Evolutionary conservation across 2,113 vertebrate genomes (phyloP).

Genomic region (Rattus norvegicus): DNA sequence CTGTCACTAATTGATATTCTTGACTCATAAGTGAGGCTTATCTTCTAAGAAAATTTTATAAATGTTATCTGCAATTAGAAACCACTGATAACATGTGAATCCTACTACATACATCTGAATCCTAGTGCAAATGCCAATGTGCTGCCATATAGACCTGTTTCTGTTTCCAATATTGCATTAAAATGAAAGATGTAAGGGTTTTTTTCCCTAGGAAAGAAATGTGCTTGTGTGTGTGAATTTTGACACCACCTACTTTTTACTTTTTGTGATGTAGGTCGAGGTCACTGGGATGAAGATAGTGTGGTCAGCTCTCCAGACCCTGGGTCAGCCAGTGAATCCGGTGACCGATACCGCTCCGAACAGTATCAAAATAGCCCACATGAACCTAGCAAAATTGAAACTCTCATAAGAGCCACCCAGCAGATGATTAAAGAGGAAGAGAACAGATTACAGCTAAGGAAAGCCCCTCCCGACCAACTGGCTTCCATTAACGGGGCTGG

Average conservation of each 20-base stretch:
- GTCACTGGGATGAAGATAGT: conserved; percentile 98
- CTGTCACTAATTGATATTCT: background rate
- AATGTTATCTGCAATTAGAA: conserved; percentile 28
- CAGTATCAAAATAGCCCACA: conserved; percentile 92
- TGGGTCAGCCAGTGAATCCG: conserved; percentile 96
- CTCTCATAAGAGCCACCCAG: conserved; percentile 96
- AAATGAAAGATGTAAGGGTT: background rate
- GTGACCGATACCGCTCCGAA: conserved; percentile 92
- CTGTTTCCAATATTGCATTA: conserved; percentile 62
- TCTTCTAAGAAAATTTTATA: conserved; percentile 39
- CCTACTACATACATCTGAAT: background rate
- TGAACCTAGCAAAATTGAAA: conserved; percentile 97
- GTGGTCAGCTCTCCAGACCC: conserved; percentile 96
- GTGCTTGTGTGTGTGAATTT: background rate
- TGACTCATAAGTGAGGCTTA: background rate
- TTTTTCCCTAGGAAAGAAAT: conserved; percentile 51
- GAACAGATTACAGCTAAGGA: conserved; percentile 91
- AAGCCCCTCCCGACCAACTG: conserved; percentile 87
- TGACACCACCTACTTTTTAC: conserved; percentile 19
- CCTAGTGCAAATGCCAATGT: background rate
- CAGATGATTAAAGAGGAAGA: conserved; percentile 99
- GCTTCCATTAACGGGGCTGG: conserved; percentile 91
- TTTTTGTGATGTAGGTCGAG: conserved; percentile 88
- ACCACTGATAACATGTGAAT: background rate
- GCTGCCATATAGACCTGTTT: background rate